Base-by-base conservation (phyloP, 1,140 invertebrate species). In the Tetramorium simillimum region DNA sequence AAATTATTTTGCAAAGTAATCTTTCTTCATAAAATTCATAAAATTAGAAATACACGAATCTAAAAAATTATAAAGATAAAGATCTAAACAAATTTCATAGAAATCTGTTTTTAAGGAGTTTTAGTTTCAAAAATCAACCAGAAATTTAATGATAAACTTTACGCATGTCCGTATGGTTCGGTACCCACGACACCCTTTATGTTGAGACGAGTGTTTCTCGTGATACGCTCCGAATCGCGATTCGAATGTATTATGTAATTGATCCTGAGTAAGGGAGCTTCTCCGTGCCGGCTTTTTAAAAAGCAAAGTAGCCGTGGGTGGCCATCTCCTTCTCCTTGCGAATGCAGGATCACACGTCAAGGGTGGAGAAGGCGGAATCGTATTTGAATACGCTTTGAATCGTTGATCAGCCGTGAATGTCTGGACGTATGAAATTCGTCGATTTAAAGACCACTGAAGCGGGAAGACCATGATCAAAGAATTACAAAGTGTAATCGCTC, bases 231-330 rank as follows among this genome's bases (percentile, higher is more conserved):
- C 14, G 51, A 28, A 88, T 86, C 46, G 69, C 80, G 58, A 81
- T 82, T 88, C 58, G 76, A 90, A 89, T 88, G 77, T 88, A 91
- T 91, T 91, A 91, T 88, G 89, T 91, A 91, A 91, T 91, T 89
- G 89, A 58, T 87, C 49, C 40, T 51, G 58, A 37, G 24, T 7
- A 67, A 24, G 24, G 51, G 40, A 58, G 4, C 53, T 77, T 58
- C 63, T 40, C 69, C 12, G 18, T 14, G 58, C 24, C 28, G 58
- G 51, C 62, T 88, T 91, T 80, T 91, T 90, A 75, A 67, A 89
- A 91, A 70, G 40, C 90, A 91, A 91, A 91, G 24, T 60, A 90
- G 82, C 76, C 37, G 87, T 89, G 85, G 89, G 89, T 91, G 90
- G 78, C 46, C 73, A 51, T 49, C 69, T 80, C 43, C 85, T 70